Base-by-base conservation (phyloP, 2,888 invertebrate species). In the Zaprionus bogoriensis region DNA sequence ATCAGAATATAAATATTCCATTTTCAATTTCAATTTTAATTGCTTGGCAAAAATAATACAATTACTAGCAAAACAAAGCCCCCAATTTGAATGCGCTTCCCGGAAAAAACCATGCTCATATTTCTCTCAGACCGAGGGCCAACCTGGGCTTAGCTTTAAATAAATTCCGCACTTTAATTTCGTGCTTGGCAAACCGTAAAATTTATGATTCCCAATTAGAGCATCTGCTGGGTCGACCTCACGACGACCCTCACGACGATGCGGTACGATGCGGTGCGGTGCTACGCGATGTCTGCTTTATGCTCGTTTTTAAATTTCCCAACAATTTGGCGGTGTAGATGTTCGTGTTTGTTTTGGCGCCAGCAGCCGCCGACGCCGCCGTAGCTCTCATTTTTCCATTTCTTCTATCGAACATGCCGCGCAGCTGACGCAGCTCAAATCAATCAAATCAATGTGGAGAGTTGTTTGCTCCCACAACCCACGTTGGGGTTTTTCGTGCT, bases 401-500 rank as follows among this genome's bases (percentile, higher is more conserved):
- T 46, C 20, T 50, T 36, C 20, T 58, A 47, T 51, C 23, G 61
- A 54, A 46, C 12, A 14, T 14, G 55, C 69, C 67, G 65, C 67
- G 58, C 82, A 82, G 87, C 87, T 82, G 82, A 82, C 82, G 84
- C 82, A 69, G 77, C 78, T 58, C 72, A 68, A 82, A 82, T 82
- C 81, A 82, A 82, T 87, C 87, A 87, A 82, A 87, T 82, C 82
- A 82, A 75, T 77, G 78, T 74, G 81, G 60, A 86, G 74, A 28
- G 32, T 36, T 79, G 77, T 72, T 81, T 74, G 38, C 45, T 54
- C 38, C 25, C 42, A 12, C 32, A 36, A 3, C 32, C 14, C 32
- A 14, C 7, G 58, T 41, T 41, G 55, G 55, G 47, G 41, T 47
- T 67, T 44, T 44, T 44, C 12, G 10, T 44, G 23, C 25, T 42